Percentiles rank a stretch among this genome's conserved stretches.
These are phyloP conservation scores for Martes martes DNA, from an alignment of 2,113 vertebrate genomes.

Conservation along the genomic window DNA sequence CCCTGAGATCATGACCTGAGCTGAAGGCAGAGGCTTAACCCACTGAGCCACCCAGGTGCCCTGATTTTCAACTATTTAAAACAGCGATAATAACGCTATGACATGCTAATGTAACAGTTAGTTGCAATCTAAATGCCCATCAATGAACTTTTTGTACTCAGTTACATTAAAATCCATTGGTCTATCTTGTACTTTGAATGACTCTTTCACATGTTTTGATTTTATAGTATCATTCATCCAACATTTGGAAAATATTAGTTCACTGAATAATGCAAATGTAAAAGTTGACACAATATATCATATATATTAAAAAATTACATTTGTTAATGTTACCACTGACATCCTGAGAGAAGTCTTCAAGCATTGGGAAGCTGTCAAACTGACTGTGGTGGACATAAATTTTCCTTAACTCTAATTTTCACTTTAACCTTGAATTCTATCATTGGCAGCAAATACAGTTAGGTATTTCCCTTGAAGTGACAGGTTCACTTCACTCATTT, in stretches of 20 bases:
- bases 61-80: not conserved
- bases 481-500: not conserved
- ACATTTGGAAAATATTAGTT: not conserved
- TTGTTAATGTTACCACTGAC: not conserved
- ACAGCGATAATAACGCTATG: not conserved
- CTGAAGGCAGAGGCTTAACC: no score
- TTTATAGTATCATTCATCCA: not conserved
- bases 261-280: not conserved
- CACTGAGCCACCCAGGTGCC: no score
- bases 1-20: no score
- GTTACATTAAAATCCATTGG: not conserved
- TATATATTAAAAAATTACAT: not conserved
- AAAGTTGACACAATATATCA: not conserved
- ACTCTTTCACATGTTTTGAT: conserved; percentile 7
- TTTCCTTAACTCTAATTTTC: not conserved
- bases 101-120: not conserved
- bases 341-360: not conserved
- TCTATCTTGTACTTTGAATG: not conserved
- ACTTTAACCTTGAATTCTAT: not conserved
- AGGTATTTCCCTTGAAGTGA: not conserved
- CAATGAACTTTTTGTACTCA: not conserved
- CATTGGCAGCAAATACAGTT: not conserved
- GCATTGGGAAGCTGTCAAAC: not conserved
- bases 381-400: not conserved
- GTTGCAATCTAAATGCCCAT: not conserved